Base-by-base conservation (phyloP, 2,113 vertebrate genomes). In the Cryptomyrus ogoouensis region DNA sequence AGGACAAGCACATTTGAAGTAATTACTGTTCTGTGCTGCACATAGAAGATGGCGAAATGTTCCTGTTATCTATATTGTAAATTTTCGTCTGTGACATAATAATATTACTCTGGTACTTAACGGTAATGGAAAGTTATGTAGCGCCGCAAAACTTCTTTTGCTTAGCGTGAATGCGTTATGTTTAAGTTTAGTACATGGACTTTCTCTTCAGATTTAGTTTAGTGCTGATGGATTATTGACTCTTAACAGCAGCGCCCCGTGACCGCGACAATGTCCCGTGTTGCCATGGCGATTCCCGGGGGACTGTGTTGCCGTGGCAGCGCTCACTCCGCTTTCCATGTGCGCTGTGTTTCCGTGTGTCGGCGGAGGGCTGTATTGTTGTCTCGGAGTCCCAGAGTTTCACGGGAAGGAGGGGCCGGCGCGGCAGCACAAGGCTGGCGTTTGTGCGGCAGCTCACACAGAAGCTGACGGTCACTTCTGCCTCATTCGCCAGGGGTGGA, bases 391-490 rank as follows among this genome's bases (percentile, higher is more conserved):
- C 93, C 92, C 92, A 90, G 91, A 89, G 94, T 93, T 93, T 95
- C 93, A 93, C 85, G 84, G 93, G 94, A 93, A 94, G 96, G 95
- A 95, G 80, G 95, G 95, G 95, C 95, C 94, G 95, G 94, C 91
- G 88, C 89, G 92, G 87, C 56, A 42, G 94, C 92, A 96, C 96
- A 96, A 96, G 95, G 93, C 94, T 95, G 77, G 92, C 95, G 94
- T 96, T 96, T 96, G 94, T 96, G 94, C 94, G 95, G 94, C 91
- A 91, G 95, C 95, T 94, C 93, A 93, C 93, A 31, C 93, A 92
- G 93, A 92, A 93, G 94, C 94, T 91, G 92, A 92, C 90, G 93
- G 93, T 93, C 42, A 90, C 94, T 95, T 93, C 93, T 93, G 94
- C 94, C 91, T 94, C 91, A 94, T 94, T 93, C 94, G 93, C 89